A percentile compares a stretch with the other conserved stretches of the same genome.
Evolutionary conservation across 2,888 invertebrate genomes (phyloP).

Genomic region (Coenonympha arcania): DNA sequence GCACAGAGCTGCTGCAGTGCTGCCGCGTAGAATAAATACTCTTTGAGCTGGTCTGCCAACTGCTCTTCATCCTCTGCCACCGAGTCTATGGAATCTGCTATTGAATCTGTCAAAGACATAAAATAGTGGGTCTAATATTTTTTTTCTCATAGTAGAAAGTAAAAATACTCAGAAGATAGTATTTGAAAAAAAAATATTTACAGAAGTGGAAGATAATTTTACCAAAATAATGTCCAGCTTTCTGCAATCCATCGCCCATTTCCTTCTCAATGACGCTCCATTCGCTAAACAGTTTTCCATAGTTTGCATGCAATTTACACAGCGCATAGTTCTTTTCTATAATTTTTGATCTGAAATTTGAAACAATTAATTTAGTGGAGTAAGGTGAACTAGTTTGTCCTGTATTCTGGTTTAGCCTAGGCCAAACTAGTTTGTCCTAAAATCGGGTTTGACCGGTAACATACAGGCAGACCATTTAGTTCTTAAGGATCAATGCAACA

Average conservation of each 20-base stretch:
- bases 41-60: conserved; percentile 86
- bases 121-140: not conserved
- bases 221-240: conserved; percentile 78
- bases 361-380: conserved; percentile 16
- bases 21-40: conserved; percentile 84
- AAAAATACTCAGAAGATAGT: too few relatives aligned
- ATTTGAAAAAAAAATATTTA: too few relatives aligned
- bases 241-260: conserved; percentile 85
- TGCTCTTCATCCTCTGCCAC: conserved; percentile 87
- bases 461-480: too few relatives aligned
- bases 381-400: too few relatives aligned
- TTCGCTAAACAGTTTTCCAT: conserved; percentile 86
- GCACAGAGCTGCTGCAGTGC: conserved; percentile 82
- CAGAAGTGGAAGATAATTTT: conserved; percentile 13
- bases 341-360: conserved; percentile 74
- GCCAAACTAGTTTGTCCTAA: too few relatives aligned
- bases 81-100: conserved; percentile 81
- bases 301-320: conserved; percentile 86
- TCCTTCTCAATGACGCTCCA: conserved; percentile 89
- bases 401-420: too few relatives aligned
- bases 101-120: conserved; percentile 72
- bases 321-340: conserved; percentile 84
- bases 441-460: too few relatives aligned
- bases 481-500: too few relatives aligned
- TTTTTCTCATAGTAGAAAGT: not conserved